Base-by-base conservation (phyloP, 1,140 invertebrate species). In the Pseudobourletiella spinata region DNA sequence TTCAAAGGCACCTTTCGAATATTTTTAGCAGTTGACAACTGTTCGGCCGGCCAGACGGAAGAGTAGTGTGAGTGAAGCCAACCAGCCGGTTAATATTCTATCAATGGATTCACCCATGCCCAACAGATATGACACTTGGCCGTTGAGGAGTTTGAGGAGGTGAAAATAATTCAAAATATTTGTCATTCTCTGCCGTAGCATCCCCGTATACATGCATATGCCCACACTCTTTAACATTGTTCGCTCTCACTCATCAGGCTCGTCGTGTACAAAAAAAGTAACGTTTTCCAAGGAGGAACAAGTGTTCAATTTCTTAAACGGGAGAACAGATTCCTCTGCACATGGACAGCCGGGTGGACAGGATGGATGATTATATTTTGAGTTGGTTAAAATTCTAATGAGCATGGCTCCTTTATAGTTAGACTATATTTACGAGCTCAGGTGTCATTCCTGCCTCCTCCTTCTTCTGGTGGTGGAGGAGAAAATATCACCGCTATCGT, bases 121-220 rank as follows among this genome's bases (percentile, higher is more conserved):
- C 22, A 48, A n/a, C 8, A 39, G 32, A 39, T 51, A 22, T 51
- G 48, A 51, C 48, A 51, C 48, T 51, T 26, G 48, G 25, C 15
- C 48, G 24, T 15, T 35, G 28, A 55, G 8, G 22, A 25, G 24
- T 48, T 18, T n/a, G 52, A 55, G 52, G 29, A 8, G 25, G 11
- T 35, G 52, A 35, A 55, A 55, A 55, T 55, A 18, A 55, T 55
- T 55, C 39, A 2, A 55, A 55, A 39, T 55, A 55, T 55, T 55
- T 55, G 26, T 55, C 52, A 39, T 39, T 39, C 32, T 39, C 32
- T 39, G 32, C 32, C n/a, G 8, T 39, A 11, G n/a, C 8, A 39
- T 39, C 8, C 32, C 8, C 8, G 8, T 39, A 39, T n/a, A 39
- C 8, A 39, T 39, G 32, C n/a, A 39, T 39, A 39, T 39, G 32